Percentiles rank a stretch among this genome's conserved stretches.
phyloP scores from a whole-genome alignment of 53 echinoderm and acorn worm genomes.

The Holothuria scabra region DNA sequence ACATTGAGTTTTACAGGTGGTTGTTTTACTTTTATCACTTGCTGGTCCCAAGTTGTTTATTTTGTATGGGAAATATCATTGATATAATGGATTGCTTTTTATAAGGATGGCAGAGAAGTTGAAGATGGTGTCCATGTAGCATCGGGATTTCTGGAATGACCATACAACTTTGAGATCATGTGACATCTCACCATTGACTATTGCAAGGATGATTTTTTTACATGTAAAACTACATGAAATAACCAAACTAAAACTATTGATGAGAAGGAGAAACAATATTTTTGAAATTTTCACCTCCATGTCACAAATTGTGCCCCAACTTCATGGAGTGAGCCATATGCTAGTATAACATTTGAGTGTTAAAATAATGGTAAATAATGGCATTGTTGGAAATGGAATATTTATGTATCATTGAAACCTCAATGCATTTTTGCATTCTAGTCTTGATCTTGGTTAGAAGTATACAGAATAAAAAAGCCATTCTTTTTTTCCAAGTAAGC shows the following conservation, averaged over 20 bases:
- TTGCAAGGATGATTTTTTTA: conserved; percentile 1
- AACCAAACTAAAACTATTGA: not conserved
- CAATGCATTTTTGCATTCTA: no score
- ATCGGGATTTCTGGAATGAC: conserved; percentile 21
- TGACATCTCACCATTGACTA: not conserved
- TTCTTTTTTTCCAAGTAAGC: no score
- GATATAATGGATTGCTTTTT: not conserved
- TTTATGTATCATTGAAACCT: no score
- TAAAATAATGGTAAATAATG: no score
- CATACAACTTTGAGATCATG: conserved; percentile 19
- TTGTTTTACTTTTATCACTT: not conserved
- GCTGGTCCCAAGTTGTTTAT: conserved; percentile 18
- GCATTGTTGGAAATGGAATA: no score
- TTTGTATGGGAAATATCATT: not conserved
- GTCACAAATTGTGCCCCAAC: no score
- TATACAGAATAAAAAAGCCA: no score
- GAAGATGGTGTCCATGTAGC: conserved; percentile 27
- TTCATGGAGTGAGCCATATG: no score
- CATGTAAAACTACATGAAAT: not conserved
- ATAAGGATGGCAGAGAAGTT: not conserved
- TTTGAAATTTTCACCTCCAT: conserved; percentile 26
- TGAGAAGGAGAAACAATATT: not conserved
- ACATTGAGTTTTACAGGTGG: not conserved
- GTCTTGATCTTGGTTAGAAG: no score
- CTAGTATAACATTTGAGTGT: no score